Evolutionary conservation across 1,140 invertebrate genomes (phyloP).

Genomic region (Octopus bimaculoides): DNA sequence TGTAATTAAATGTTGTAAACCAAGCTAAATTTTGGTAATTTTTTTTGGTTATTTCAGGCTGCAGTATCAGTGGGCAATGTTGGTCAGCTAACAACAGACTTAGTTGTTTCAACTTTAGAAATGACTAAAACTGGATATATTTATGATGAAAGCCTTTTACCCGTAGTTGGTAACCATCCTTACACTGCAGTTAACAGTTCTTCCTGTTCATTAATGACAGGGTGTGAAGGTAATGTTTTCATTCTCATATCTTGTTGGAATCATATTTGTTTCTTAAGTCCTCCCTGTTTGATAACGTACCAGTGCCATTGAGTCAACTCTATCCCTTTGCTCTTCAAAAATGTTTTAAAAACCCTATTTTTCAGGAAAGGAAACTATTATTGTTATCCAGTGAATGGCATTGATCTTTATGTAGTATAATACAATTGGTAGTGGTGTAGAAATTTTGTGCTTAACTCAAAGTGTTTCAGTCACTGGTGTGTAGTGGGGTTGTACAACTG

Average conservation of each 20-base stretch:
- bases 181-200: constrained; percentile 61
- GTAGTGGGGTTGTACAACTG: too few relatives aligned
- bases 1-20: too few relatives aligned
- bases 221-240: constrained; percentile 44
- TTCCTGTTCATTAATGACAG: constrained; percentile 59
- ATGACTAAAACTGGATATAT: constrained; percentile 67
- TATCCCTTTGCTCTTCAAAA: too few relatives aligned
- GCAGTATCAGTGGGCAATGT: constrained; percentile 79
- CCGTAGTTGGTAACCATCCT: constrained; percentile 70
- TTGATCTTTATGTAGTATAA: too few relatives aligned
- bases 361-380: too few relatives aligned
- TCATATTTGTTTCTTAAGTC: background rate
- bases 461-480: too few relatives aligned
- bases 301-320: too few relatives aligned
- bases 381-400: too few relatives aligned
- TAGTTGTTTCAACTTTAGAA: constrained; percentile 68
- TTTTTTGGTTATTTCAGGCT: constrained; percentile 59
- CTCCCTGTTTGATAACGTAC: background rate
- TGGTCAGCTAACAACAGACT: constrained; percentile 72
- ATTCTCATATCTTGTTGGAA: constrained; percentile 10
- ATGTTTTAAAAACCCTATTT: too few relatives aligned
- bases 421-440: too few relatives aligned
- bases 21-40: too few relatives aligned
- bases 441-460: too few relatives aligned
- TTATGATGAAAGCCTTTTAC: constrained; percentile 67